These are phyloP conservation scores for Lepidurus couesii DNA, from an alignment of 1,140 invertebrate genomes.

Conservation along the genomic window DNA sequence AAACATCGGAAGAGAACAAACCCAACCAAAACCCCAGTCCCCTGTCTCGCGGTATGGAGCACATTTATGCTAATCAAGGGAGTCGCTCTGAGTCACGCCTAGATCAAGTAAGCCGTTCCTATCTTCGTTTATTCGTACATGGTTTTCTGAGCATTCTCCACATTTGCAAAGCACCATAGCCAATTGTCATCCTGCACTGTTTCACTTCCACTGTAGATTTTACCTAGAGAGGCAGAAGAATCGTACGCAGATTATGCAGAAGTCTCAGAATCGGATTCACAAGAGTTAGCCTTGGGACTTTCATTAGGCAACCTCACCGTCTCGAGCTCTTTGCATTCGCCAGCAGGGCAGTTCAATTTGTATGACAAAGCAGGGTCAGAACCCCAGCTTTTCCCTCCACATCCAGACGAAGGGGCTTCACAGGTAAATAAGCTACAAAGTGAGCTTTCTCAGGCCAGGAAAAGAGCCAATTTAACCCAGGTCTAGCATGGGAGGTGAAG, in stretches of 20 bases:
- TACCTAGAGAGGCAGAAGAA: constrained; percentile 25
- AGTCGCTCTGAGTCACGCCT: constrained; percentile 11
- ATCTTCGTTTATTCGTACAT: neutral
- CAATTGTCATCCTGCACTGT: neutral
- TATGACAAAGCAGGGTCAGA: constrained; percentile 26
- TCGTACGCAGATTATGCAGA: constrained; percentile 36
- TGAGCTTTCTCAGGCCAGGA: constrained; percentile 3
- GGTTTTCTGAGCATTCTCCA: neutral
- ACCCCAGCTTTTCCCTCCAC: constrained; percentile 20
- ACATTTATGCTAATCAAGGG: neutral
- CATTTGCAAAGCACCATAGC: neutral
- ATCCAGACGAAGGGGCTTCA: neutral
- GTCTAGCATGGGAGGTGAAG: constrained; percentile 18
- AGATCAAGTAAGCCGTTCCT: neutral
- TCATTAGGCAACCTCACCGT: constrained; percentile 16
- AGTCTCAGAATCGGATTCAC: constrained; percentile 34
- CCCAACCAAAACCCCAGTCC: neutral
- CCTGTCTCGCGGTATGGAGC: neutral
- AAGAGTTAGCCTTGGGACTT: constrained; percentile 34
- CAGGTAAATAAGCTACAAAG: neutral
- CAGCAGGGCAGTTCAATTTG: neutral
- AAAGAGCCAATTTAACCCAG: neutral
- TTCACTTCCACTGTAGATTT: neutral
- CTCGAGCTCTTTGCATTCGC: constrained; percentile 12
- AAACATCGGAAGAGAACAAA: neutral